These are phyloP conservation scores for Parasteatoda tepidariorum DNA, from an alignment of 1,140 invertebrate genomes.

Conservation along the genomic window DNA sequence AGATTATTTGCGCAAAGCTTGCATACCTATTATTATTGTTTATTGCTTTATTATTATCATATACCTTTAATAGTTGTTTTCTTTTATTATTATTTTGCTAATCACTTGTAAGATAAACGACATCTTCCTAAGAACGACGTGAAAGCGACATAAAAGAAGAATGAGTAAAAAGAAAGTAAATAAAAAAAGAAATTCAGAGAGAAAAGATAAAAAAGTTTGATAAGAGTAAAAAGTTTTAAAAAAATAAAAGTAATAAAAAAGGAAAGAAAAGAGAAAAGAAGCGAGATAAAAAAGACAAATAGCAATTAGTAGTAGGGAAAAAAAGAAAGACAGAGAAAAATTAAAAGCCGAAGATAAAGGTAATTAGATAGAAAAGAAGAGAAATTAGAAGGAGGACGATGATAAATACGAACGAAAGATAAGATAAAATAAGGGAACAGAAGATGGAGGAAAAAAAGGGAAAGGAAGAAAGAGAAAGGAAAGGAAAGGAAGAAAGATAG, in stretches of 20 bases:
- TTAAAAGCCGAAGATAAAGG: background rate
- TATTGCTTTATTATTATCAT: too few relatives aligned
- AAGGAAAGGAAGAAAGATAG: background rate
- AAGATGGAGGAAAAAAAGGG: background rate
- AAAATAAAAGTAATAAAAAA: background rate
- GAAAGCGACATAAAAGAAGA: too few relatives aligned
- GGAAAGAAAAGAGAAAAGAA: background rate
- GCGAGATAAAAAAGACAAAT: background rate
- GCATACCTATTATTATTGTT: too few relatives aligned
- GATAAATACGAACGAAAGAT: background rate
- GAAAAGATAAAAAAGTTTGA: too few relatives aligned
- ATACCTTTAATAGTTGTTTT: too few relatives aligned
- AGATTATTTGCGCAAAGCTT: too few relatives aligned
- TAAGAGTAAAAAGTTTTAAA: too few relatives aligned
- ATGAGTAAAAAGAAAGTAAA: too few relatives aligned
- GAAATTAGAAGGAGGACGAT: background rate
- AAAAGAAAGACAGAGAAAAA: background rate
- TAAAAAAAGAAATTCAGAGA: too few relatives aligned
- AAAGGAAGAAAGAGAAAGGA: background rate
- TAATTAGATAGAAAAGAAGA: conserved; percentile 11
- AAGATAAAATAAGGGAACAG: background rate
- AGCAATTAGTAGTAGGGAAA: background rate
- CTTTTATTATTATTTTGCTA: too few relatives aligned
- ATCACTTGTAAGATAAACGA: too few relatives aligned
- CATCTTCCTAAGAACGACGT: too few relatives aligned